Percentiles rank a stretch among this genome's conserved stretches.
Conservation (phyloP, 92 coral and sea anemone genomes). For the Epizoanthus fatuus region DNA sequence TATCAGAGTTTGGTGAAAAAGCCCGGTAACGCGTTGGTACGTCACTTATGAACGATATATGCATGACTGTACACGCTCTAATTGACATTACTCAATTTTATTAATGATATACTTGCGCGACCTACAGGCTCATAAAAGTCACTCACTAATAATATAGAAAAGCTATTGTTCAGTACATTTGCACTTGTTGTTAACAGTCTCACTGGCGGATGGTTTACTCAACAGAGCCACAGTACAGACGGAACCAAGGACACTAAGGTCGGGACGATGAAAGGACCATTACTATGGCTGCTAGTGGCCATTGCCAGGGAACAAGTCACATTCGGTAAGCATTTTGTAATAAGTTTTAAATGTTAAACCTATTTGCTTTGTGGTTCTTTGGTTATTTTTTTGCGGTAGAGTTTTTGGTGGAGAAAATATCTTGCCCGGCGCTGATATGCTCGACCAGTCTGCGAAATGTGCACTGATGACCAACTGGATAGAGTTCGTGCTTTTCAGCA, state of each 20-base stretch:
- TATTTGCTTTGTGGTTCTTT: not conserved
- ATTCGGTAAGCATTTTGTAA: constrained; percentile 2
- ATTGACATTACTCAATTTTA: constrained; percentile 9
- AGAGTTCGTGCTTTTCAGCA: too few relatives aligned
- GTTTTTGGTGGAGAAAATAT: not conserved
- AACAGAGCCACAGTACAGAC: not conserved
- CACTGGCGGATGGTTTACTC: not conserved
- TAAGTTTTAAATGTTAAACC: not conserved
- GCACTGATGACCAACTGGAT: too few relatives aligned
- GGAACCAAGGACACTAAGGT: not conserved
- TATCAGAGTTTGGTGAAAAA: not conserved
- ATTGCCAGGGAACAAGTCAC: not conserved
- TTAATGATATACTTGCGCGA: constrained; percentile 21
- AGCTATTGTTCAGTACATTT: constrained; percentile 13
- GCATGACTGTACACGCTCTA: not conserved
- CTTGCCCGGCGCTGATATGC: too few relatives aligned
- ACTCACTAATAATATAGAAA: not conserved
- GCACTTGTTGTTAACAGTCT: not conserved
- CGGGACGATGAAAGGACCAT: not conserved
- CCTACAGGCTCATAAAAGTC: not conserved
- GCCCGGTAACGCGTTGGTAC: not conserved
- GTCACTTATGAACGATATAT: not conserved
- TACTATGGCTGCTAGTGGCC: constrained; percentile 8
- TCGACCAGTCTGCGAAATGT: too few relatives aligned
- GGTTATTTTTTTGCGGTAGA: not conserved